A percentile compares a stretch with the other conserved stretches of the same genome.
Conservation (phyloP, 1,140 invertebrate genomes). For the Andricus grossulariae region DNA sequence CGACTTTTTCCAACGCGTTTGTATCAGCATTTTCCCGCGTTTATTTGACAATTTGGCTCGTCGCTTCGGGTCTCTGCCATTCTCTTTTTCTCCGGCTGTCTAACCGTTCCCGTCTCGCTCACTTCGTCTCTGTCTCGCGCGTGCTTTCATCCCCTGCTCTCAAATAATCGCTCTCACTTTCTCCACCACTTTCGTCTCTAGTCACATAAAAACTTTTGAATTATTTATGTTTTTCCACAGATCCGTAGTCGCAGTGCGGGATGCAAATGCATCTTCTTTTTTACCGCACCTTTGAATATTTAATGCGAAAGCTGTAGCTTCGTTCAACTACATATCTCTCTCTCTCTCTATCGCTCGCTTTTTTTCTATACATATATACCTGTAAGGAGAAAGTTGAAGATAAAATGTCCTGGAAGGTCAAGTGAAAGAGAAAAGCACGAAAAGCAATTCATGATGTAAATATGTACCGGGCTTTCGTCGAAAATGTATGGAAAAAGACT, state of each 20-base stretch:
- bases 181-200: slow-evolving; percentile 33
- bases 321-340: slow-evolving; percentile 13
- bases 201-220: slow-evolving; percentile 70
- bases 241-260: slow-evolving; percentile 62
- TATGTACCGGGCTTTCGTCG: not conserved
- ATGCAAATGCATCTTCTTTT: slow-evolving; percentile 73
- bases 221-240: slow-evolving; percentile 72
- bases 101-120: slow-evolving; percentile 33
- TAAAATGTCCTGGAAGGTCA: slow-evolving; percentile 31
- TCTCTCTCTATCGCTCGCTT: not conserved
- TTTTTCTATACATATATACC: not conserved
- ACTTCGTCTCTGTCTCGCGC: slow-evolving; percentile 20
- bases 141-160: slow-evolving; percentile 16
- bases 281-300: slow-evolving; percentile 71
- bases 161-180: slow-evolving; percentile 27
- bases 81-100: slow-evolving; percentile 37
- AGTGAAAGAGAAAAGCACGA: not conserved
- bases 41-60: slow-evolving; percentile 64
- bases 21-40: slow-evolving; percentile 50
- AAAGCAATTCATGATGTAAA: slow-evolving; percentile 7
- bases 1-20: slow-evolving; percentile 41
- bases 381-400: slow-evolving; percentile 36
- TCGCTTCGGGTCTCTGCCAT: slow-evolving; percentile 43
- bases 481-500: not conserved
- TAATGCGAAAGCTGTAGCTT: slow-evolving; percentile 57